Conservation (phyloP, 2,888 invertebrate genomes). For the Polydrusus cervinus region DNA sequence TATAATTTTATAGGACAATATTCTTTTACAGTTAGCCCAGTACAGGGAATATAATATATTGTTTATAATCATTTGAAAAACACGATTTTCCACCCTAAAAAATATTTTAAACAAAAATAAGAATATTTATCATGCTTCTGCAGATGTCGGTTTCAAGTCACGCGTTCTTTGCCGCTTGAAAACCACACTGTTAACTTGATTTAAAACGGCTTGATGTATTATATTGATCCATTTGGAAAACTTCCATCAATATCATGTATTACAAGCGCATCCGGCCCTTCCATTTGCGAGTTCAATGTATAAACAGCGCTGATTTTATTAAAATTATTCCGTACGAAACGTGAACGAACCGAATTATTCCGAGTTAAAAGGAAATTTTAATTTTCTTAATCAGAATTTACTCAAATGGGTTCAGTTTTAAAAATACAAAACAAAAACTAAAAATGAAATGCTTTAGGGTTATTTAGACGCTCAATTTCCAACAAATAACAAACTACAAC, state of each 20-base stretch:
- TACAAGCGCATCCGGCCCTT: not conserved
- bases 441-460: no score
- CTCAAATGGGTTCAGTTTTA: no score
- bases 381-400: no score
- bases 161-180: constrained; percentile 6
- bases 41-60: no score
- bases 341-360: not conserved
- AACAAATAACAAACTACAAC: no score
- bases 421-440: no score
- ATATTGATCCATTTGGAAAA: constrained; percentile 8
- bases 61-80: no score
- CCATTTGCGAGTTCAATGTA: not conserved
- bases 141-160: not conserved
- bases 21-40: no score
- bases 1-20: no score
- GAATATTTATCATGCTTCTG: constrained; percentile 3
- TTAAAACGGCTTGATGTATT: constrained; percentile 7
- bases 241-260: not conserved
- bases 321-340: not conserved
- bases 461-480: no score
- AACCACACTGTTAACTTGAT: constrained; percentile 18
- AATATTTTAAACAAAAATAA: constrained; percentile 5
- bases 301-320: not conserved
- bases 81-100: not conserved
- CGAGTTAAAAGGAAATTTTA: no score